Evolutionary conservation across 2,797 vertebrate species (phyloP), one percentile per base, ranked within the genome.

Genomic region (Myoxocephalus aenaeus): DNA sequence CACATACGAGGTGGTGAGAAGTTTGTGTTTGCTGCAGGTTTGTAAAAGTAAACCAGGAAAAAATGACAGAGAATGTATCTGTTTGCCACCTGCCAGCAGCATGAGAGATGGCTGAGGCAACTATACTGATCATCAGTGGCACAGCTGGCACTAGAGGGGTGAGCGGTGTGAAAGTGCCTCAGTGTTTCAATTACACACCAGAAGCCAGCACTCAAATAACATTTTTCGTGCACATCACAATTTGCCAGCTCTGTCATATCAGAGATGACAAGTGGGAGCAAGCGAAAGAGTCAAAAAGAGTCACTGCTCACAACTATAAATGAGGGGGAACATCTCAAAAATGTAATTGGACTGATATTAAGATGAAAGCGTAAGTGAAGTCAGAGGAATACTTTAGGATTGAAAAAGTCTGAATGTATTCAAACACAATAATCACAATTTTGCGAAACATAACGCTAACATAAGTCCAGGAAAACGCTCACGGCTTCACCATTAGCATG

Each of bases 131-230:
- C 63, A 87, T 90, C 88, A 87, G 74, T 46, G 72, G 73, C 91
- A 87, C 87, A 90, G 90, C 87, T 89, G 88, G 90, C 73, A 77
- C 38, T 48, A 36, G 25, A 66, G 42, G 63, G 44, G 44, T 63
- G 59, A 68, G 22, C 17, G 22, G 5, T 57, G 78, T 75, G 81
- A 91, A 85, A 84, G 82, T 54, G 20, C 64, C 79, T 69, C 79
- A 61, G 78, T 79, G 71, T 91, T 94, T 92, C 89, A 93, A 90
- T 93, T 92, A 93, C 89, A 83, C 84, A 84, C 80, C 77, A 87
- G 86, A 83, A 87, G 70, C 81, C 75, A 71, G 81, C 73, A 83
- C 86, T 87, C 75, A 78, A 84, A 84, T 77, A 85, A 83, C 69
- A 87, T 90, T 92, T 90, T 82, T 87, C 75, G 79, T 70, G 75